Conservation (phyloP, 2,888 invertebrate species). For the Scaptomyza tumidula region DNA sequence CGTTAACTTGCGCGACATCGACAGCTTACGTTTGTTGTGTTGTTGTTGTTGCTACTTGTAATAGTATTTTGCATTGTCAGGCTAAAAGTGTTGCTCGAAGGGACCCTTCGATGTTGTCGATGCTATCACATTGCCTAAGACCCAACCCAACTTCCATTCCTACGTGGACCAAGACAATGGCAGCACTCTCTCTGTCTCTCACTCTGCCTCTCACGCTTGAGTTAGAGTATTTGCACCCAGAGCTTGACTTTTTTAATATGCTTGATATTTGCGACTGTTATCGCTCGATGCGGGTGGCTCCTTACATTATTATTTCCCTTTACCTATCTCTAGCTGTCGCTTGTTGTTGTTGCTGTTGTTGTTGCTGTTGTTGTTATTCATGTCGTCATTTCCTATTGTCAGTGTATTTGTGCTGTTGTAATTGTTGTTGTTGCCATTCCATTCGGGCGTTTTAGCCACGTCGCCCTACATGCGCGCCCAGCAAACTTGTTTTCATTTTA, state of each 20-base stretch:
- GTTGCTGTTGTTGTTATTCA: constrained; percentile 69
- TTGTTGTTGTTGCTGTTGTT: constrained; percentile 19
- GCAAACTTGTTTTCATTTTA: constrained; percentile 80
- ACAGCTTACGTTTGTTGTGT: constrained; percentile 41
- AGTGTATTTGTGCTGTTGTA: constrained; percentile 57
- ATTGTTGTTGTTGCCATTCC: constrained; percentile 80
- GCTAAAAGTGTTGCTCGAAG: constrained; percentile 58
- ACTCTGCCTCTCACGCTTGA: too few relatives aligned
- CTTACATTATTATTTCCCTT: neutral
- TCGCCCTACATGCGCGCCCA: constrained; percentile 73
- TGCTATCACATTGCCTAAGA: constrained; percentile 54
- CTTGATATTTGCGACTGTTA: constrained; percentile 77
- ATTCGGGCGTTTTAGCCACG: constrained; percentile 71
- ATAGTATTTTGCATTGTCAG: constrained; percentile 57
- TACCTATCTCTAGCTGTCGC: constrained; percentile 12
- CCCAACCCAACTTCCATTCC: constrained; percentile 8
- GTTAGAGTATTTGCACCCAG: constrained; percentile 68
- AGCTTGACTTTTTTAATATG: constrained; percentile 79
- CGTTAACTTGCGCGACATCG: constrained; percentile 71
- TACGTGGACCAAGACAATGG: constrained; percentile 64
- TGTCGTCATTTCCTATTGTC: constrained; percentile 79
- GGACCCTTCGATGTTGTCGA: constrained; percentile 59
- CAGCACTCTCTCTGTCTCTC: neutral
- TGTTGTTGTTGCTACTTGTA: constrained; percentile 42
- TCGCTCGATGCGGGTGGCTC: constrained; percentile 63